phyloP scores from a whole-genome alignment of 2,888 invertebrate genomes.

The Hylaea fasciaria region DNA sequence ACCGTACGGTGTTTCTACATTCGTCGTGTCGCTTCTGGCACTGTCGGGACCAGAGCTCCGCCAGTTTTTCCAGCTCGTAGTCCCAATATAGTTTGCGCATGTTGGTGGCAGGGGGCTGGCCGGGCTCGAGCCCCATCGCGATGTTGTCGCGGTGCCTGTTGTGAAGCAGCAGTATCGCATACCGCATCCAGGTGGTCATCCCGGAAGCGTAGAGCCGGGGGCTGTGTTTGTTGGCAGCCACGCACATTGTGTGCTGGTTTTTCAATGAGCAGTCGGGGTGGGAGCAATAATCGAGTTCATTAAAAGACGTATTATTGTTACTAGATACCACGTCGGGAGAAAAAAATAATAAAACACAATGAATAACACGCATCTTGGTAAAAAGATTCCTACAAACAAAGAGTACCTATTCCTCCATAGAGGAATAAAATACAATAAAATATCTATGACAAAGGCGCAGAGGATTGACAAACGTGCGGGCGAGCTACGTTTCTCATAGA shows the following conservation, averaged over 20 bases:
- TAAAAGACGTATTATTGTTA: constrained; percentile 32
- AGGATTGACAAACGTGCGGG: too few species aligned
- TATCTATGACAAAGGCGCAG: too few species aligned
- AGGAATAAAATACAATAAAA: too few species aligned
- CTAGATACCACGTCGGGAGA: constrained; percentile 45
- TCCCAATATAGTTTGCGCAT: constrained; percentile 84
- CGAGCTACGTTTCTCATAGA: too few species aligned
- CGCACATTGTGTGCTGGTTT: constrained; percentile 76
- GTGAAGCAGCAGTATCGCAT: constrained; percentile 72
- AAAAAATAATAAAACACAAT: constrained; percentile 56
- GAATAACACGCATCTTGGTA: constrained; percentile 53
- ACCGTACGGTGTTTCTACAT: constrained; percentile 75
- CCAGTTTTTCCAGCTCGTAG: constrained; percentile 75
- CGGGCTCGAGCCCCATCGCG: constrained; percentile 77
- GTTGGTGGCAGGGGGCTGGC: constrained; percentile 78
- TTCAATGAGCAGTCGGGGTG: constrained; percentile 77
- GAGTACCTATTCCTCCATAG: too few species aligned
- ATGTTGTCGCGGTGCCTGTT: constrained; percentile 79
- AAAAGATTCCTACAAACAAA: constrained; percentile 10
- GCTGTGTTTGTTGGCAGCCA: constrained; percentile 66
- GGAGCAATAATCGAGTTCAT: constrained; percentile 60
- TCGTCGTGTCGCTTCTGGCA: constrained; percentile 81
- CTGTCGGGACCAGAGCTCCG: constrained; percentile 79
- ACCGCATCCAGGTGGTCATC: constrained; percentile 79
- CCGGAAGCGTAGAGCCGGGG: constrained; percentile 73